A percentile compares a stretch with the other conserved stretches of the same genome.
These are phyloP conservation scores for Kryphioiulus occultus DNA, from an alignment of 2,888 invertebrate species.

Conservation along the genomic window DNA sequence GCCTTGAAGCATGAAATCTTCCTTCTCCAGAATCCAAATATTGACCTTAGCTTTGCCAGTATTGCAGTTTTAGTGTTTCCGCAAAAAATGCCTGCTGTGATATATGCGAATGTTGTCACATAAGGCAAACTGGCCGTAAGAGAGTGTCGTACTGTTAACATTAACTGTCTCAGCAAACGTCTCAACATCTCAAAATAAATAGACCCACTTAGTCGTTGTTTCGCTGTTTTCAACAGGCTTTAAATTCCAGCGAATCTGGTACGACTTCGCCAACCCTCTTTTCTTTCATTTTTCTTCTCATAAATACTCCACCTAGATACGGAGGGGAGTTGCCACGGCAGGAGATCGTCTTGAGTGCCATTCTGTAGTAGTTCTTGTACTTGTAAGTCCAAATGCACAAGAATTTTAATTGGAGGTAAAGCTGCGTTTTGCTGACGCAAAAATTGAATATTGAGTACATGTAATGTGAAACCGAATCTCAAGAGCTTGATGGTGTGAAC, in stretches of 20 bases:
- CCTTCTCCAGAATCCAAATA: not conserved
- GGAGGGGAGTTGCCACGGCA: not conserved
- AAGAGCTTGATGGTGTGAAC: not conserved
- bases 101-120: not conserved
- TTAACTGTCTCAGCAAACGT: constrained; percentile 2
- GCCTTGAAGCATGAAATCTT: not conserved
- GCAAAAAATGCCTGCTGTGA: not conserved
- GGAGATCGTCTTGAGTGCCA: not conserved
- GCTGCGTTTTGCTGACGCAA: not conserved
- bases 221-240: not conserved
- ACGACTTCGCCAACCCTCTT: not conserved
- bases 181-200: constrained; percentile 33
- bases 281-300: not conserved
- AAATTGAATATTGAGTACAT: not conserved
- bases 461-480: not conserved
- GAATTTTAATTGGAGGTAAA: not conserved
- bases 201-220: not conserved
- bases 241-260: not conserved
- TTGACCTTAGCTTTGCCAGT: not conserved
- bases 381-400: not conserved
- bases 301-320: constrained; percentile 25
- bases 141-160: constrained; percentile 24
- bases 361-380: not conserved
- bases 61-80: not conserved
- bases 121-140: not conserved